Evolutionary conservation across 2,113 vertebrate species (phyloP).

Genomic region (Eidolon helvum): DNA sequence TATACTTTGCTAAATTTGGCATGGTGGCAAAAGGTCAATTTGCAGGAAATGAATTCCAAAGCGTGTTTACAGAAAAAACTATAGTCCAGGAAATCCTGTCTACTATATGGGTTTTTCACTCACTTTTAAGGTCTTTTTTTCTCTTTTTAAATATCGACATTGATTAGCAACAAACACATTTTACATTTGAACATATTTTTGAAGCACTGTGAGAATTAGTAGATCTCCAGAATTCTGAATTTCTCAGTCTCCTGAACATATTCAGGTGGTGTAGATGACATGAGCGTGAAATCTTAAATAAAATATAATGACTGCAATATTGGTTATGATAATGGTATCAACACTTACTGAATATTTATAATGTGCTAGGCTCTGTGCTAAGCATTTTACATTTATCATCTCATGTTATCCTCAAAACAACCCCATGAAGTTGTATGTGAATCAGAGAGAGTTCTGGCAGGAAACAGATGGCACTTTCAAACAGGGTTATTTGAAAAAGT

Average conservation of each 20-base stretch:
- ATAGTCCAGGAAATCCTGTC: neutral
- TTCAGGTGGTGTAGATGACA: neutral
- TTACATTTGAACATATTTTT: conserved; percentile 19
- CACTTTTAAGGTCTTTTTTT: neutral
- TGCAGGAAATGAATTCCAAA: neutral
- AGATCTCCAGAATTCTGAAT: conserved; percentile 15
- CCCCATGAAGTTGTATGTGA: neutral
- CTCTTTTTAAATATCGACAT: conserved; percentile 36
- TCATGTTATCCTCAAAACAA: neutral
- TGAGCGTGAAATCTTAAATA: neutral
- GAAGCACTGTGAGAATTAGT: conserved; percentile 1
- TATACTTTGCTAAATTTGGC: conserved; percentile 14
- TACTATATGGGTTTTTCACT: neutral
- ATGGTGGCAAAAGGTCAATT: neutral
- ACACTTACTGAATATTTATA: neutral
- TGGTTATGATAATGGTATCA: neutral
- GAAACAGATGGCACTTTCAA: conserved; percentile 17
- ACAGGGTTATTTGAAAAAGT: conserved; percentile 21
- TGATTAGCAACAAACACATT: neutral
- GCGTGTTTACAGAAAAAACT: neutral
- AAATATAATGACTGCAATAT: neutral
- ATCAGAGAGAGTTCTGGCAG: neutral
- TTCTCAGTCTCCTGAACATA: neutral
- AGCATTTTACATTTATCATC: neutral
- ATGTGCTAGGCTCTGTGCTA: neutral